Base-by-base conservation (phyloP, 2,888 invertebrate genomes). In the Philereme vetulata region DNA sequence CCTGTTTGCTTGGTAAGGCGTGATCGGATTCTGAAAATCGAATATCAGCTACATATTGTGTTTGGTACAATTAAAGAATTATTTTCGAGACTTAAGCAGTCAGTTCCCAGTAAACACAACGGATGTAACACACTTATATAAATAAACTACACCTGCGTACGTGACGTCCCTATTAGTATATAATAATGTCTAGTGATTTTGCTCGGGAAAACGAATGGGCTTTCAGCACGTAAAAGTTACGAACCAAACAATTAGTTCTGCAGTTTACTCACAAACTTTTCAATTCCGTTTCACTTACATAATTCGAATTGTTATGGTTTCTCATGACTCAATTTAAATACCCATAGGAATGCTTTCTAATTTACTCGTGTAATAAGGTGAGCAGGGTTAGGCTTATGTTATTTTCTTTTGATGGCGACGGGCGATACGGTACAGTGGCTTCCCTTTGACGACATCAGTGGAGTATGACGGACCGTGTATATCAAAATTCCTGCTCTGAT, bases 241-340 rank as follows among this genome's bases (percentile, higher is more conserved):
- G 60, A 75, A 71, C 67, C 59, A 65, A 65, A 68, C 75, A 73
- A 82, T 83, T 81, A 70, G 81, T 80, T 76, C 76, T 77, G 80
- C 77, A 72, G 76, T 73, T 72, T 68, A 68, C 66, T 70, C 73
- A 71, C 67, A 66, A 72, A 72, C 63, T 74, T 76, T 74, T 72
- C 74, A 70, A 75, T 78, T 78, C 74, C 71, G 75, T 70, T 71
- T 66, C 68, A 74, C 75, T 82, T 80, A 72, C 73, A 68, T 72
- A 71, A 72, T 67, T 51, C 61, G 64, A 59, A 66, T 58, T 52
- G 61, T 58, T 59, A 59, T 54, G 65, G 67, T 65, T 64, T 67
- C 64, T 67, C 60, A 66, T 68, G 64, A 35, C 57, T 64, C 49
- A 53, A 65, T 66, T 66, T 65, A 56, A 69, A 69, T 62, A 60